Conservation (phyloP, 2,888 invertebrate species). For the Harpalus rufipes region DNA sequence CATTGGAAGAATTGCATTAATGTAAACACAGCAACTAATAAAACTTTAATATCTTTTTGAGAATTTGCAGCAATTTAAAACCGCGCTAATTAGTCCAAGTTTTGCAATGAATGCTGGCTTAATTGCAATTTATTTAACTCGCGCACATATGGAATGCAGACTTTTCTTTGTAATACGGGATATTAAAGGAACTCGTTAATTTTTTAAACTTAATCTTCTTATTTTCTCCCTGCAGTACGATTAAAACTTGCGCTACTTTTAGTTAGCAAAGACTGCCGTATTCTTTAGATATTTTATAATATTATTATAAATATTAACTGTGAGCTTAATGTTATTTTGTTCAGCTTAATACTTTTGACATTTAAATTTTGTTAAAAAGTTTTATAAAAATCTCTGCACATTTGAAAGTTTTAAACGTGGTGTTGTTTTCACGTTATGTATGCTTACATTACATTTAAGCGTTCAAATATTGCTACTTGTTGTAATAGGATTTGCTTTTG, state of each 20-base stretch:
- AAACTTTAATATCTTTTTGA: conserved; percentile 50
- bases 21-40: conserved; percentile 26
- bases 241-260: background rate
- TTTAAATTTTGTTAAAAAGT: background rate
- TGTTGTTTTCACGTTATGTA: background rate
- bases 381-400: background rate
- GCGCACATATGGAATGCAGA: conserved; percentile 15
- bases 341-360: background rate
- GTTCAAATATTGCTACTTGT: too few relatives aligned
- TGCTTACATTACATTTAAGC: too few relatives aligned
- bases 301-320: background rate
- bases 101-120: conserved; percentile 45
- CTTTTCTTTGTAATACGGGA: conserved; percentile 21
- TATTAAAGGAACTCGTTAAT: conserved; percentile 4
- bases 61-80: conserved; percentile 49
- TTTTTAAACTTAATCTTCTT: conserved; percentile 33
- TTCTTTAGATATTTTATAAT: conserved; percentile 7
- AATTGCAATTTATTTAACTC: conserved; percentile 48
- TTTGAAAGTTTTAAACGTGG: background rate
- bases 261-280: background rate
- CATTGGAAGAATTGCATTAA: conserved; percentile 7
- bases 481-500: too few relatives aligned
- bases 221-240: conserved; percentile 29
- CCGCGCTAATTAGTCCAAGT: conserved; percentile 55
- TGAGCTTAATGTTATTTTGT: background rate